Base-by-base conservation (phyloP, 2,113 vertebrate genomes). In the human region DNA sequence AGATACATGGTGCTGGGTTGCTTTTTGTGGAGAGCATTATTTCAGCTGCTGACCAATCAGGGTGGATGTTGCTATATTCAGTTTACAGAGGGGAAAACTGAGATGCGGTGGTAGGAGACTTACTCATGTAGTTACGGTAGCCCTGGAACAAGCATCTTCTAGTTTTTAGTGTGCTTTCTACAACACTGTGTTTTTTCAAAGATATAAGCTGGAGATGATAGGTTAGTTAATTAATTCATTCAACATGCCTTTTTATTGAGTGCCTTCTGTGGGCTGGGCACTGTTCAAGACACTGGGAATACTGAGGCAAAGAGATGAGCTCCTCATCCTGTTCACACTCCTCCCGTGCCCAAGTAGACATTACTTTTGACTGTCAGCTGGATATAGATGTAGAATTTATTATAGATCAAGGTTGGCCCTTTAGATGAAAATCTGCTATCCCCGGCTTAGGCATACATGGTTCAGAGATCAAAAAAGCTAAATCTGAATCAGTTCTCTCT, bases 391-490 rank as follows among this genome's bases (percentile, higher is more conserved):
- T n/a, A 3, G 83, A 89, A 72, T 92, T 22, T 43, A 12, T 81
- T 92, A 82, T 85, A 52, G 81, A 57, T 81, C 73, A 66, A 50
- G 82, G 57, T 32, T 91, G 72, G 72, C 25, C 57, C 79, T 96
- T 88, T 45, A 90, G 57, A 96, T 92, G 85, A 94, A 87, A 90
- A 38, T 64, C 84, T 93, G 61, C 40, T 90, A 45, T 94, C 66
- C 61, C 52, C 61, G 75, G 89, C 76, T 50, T 64, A 90, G 75
- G 80, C 40, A n/a, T 52, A 13, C 18, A 27, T 43, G 38, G 81
- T 87, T 93, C 86, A 94, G 94, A 83, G 92, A 94, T 38, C 1
- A 2, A 94, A 68, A 66, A 70, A 78, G 48, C 59, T 2, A 14
- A 92, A 80, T 85, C 6, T 73, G 92, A 81, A 75, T 89, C 64